A percentile compares a stretch with the other conserved stretches of the same genome.
Evolutionary conservation across 1,140 invertebrate species (phyloP).

Genomic region (Cydia splendana): DNA sequence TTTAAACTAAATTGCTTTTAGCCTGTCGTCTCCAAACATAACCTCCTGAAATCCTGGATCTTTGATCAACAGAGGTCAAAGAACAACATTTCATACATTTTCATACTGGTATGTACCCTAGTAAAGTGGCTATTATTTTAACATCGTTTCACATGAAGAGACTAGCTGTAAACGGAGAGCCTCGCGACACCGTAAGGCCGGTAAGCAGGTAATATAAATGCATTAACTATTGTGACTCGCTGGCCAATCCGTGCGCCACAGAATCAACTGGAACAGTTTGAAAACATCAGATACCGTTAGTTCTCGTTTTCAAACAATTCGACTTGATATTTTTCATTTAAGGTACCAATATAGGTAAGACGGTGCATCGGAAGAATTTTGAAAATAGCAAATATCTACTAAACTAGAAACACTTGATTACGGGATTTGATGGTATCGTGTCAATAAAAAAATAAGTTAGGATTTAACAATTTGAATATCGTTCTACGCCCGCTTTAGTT

Average conservation of each 20-base stretch:
- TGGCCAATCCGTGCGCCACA: constrained; percentile 21
- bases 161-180: neutral
- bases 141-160: constrained; percentile 3
- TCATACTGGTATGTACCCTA: neutral
- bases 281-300: neutral
- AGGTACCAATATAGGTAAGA: too few species aligned
- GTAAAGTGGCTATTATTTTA: neutral
- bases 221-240: constrained; percentile 24
- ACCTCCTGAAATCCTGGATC: too few species aligned
- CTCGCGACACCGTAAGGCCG: neutral
- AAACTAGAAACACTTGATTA: too few species aligned
- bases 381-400: too few species aligned
- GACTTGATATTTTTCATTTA: neutral
- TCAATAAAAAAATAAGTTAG: too few species aligned
- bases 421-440: too few species aligned
- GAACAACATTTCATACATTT: neutral
- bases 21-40: too few species aligned
- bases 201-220: constrained; percentile 32
- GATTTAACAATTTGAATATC: too few species aligned
- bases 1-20: too few species aligned
- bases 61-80: neutral
- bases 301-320: neutral
- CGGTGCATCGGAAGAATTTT: too few species aligned
- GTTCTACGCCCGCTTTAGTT: too few species aligned
- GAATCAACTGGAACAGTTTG: neutral